Evolutionary conservation across 2,797 vertebrate species (phyloP), one percentile per base, ranked within the genome.

Genomic region (Nyctalus aviator): DNA sequence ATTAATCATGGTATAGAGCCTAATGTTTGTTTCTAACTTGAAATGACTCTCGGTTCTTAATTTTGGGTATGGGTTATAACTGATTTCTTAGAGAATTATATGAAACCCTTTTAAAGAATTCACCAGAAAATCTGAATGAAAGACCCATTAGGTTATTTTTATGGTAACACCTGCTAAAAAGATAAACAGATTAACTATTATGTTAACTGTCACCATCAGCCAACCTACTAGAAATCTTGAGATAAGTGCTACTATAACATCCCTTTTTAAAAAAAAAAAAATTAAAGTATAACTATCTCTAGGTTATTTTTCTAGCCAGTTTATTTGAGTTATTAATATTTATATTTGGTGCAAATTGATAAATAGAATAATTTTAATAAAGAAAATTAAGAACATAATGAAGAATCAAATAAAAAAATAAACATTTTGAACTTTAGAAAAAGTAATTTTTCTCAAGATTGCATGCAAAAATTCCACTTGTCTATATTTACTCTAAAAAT

Each of bases 391-490:
- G 18, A 17, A 66, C 9, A 59, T 59, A 8, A 93, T 88, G 88
- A 88, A 75, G 41, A 94, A 72, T 62, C 4, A 41, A 90, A 84
- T 93, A 44, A 44, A 93, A 95, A 95, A 95, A 87, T 68, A 95
- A 93, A 94, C 71, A 93, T 89, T 95, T 77, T 81, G 14, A 95
- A 84, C n/a, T 81, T 94, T 3, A 86, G 75, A 83, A 96, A 87
- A 77, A 82, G 64, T 86, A 6, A 79, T 93, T 69, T 94, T 94
- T 85, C 18, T 83, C 27, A 92, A 35, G 57, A 91, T 88, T 77
- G 44, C 86, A 64, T 73, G 20, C 10, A 94, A 88, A 91, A 96
- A 69, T 94, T 83, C 41, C 15, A 94, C 14, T 93, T 25, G n/a
- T 27, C 44, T 84, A 18, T 90, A 76, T 93, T 97, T 95, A 91